Evolutionary conservation across 2,797 vertebrate genomes (phyloP).

Genomic region (Ambastaia sidthimunki): DNA sequence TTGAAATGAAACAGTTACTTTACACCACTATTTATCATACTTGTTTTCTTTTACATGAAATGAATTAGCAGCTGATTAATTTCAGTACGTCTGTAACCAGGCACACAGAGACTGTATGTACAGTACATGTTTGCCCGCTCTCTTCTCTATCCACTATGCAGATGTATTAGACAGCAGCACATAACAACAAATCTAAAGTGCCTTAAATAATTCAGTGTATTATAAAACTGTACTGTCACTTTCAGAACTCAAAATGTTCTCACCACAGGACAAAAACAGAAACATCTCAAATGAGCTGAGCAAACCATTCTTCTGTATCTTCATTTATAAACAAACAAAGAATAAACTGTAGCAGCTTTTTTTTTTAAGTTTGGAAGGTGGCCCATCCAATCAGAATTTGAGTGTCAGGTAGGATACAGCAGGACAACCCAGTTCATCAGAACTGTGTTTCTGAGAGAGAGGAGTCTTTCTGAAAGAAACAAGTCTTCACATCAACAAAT

Average conservation of each 20-base stretch:
- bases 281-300: too few species aligned
- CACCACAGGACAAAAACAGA: too few species aligned
- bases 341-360: not conserved
- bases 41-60: slow-evolving; percentile 16
- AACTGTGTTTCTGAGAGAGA: slow-evolving; percentile 28
- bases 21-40: not conserved
- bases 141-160: too few species aligned
- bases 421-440: not conserved
- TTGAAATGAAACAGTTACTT: slow-evolving; percentile 9
- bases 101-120: not conserved
- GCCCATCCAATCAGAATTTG: not conserved
- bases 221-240: not conserved
- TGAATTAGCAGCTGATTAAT: slow-evolving; percentile 18
- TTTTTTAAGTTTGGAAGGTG: not conserved
- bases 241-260: not conserved
- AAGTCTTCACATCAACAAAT: slow-evolving; percentile 77
- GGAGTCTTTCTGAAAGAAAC: slow-evolving; percentile 66
- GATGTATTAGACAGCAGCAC: not conserved
- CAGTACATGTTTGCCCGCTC: not conserved
- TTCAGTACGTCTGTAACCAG: slow-evolving; percentile 21
- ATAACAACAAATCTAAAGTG: not conserved
- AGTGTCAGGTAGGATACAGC: slow-evolving; percentile 29
- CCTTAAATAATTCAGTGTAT: not conserved
- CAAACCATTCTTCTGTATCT: not conserved
- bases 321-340: not conserved